Evolutionary conservation across 2,888 invertebrate genomes (phyloP), one percentile per base, ranked within the genome.

Genomic region (Volucella zonaria): DNA sequence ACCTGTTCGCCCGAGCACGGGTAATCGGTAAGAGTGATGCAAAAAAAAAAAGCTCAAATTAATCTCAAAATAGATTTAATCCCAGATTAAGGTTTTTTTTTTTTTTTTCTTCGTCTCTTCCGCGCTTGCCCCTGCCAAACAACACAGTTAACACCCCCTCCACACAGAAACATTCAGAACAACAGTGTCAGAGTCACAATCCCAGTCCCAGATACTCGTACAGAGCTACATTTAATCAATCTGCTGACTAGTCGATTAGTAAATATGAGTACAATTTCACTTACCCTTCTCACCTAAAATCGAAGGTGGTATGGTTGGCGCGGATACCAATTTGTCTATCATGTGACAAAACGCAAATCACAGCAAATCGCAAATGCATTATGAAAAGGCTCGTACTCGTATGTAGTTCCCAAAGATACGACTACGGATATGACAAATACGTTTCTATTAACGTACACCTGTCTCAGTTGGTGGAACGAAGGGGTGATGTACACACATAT

Each of bases 31-130:
- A 66, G 74, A 74, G 47, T 67, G 43, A 75, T 75, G 73, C 77
- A 87, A 87, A 70, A 86, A 82, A 85, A 23, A 31, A 70, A 86
- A 82, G 85, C 76, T 83, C 75, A 86, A 86, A 86, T 87, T 86
- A 86, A 87, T 87, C 87, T 80, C 83, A 87, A 87, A 87, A 87
- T 87, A 87, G 87, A 87, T 87, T 85, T 87, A 87, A 87, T 87
- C 87, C 87, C 79, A 82, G 87, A 87, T 87, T 87, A 87, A 86
- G 82, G 83, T 77, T 58, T 74, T 71, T 66, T 66, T 62, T 66
- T 62, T 59, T 80, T 68, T 73, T 74, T 82, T 78, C 51, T 51
- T 43, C 40, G 18, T 45, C n/a, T 38, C 18, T 23, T 23, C 18
- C 14, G 38, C 38, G 10, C 18, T 11, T 18, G 9, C 14, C 18